phyloP scores from a whole-genome alignment of 2,113 vertebrate species.

The Phaethornis superciliosus region DNA sequence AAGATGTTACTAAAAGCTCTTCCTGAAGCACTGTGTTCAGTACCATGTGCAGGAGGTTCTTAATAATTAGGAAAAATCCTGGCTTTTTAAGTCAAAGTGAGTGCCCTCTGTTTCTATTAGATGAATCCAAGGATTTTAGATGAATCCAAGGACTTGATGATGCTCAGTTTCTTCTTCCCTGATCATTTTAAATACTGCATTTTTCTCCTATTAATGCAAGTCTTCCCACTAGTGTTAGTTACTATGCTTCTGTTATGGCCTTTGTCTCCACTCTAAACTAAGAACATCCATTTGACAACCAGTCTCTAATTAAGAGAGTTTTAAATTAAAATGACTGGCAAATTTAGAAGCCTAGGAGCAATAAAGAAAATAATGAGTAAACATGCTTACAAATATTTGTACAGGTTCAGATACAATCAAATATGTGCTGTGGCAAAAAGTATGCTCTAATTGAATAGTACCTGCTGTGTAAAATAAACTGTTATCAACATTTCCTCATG shows the following conservation, averaged over 20 bases:
- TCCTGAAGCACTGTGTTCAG: constrained; percentile 44
- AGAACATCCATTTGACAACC: constrained; percentile 19
- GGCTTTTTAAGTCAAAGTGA: constrained; percentile 19
- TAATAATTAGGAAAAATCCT: constrained; percentile 65
- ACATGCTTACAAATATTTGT: constrained; percentile 59
- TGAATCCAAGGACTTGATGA: constrained; percentile 23
- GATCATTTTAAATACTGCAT: background rate
- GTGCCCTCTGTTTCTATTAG: constrained; percentile 41
- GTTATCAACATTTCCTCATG: constrained; percentile 13
- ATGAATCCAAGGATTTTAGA: constrained; percentile 14
- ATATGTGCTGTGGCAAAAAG: constrained; percentile 45
- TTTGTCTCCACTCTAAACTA: constrained; percentile 18
- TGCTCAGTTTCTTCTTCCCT: constrained; percentile 4
- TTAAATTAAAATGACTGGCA: constrained; percentile 35
- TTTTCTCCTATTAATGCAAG: background rate
- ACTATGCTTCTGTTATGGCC: background rate
- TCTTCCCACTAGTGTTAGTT: constrained; percentile 8
- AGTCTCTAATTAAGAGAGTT: constrained; percentile 56
- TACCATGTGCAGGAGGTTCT: constrained; percentile 19
- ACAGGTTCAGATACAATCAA: constrained; percentile 35
- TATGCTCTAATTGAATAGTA: constrained; percentile 38
- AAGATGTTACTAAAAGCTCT: constrained; percentile 53
- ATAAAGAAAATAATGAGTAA: constrained; percentile 42
- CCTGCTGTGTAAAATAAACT: constrained; percentile 61
- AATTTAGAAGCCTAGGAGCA: constrained; percentile 35